Evolutionary conservation across 2,888 invertebrate genomes (phyloP), one percentile per base, ranked within the genome.

Genomic region (Flexamia atlantica): DNA sequence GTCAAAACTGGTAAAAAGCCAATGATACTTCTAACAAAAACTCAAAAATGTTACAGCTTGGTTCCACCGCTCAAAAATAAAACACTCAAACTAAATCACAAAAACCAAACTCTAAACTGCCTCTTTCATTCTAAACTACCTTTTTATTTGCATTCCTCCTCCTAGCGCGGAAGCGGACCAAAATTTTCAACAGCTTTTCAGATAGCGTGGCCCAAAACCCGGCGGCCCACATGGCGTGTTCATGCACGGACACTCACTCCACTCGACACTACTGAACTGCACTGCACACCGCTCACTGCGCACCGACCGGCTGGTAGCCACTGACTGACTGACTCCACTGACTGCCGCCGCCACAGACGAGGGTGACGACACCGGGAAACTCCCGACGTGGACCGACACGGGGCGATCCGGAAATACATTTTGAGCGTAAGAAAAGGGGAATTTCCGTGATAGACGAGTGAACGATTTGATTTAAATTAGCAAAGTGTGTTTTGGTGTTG

Each of bases 121-220:
- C n/a, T n/a, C n/a, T n/a, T n/a, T n/a, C n/a, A n/a, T n/a, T n/a
- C n/a, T n/a, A n/a, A n/a, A n/a, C n/a, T 64, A 64, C 64, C 64
- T 64, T 64, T 64, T 64, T 64, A 30, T 64, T 64, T 4, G 64
- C 12, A 64, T 64, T 64, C 64, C 64, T 28, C 28, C 64, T 64
- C 64, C 64, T 40, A 23, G 40, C 17, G 0, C 72, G 36, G 20
- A 72, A 36, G 2, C 72, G 72, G 72, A 42, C 72, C 72, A 72
- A 14, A 12, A 72, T 40, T 1, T 40, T 72, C 20, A 72, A 10
- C 20, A 72, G 14, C 40, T 72, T 72, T 9, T 72, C 72, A 0
- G 36, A 28, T 0, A 72, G 23, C 72, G 72, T 23, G 40, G 72
- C 72, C 72, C 72, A 72, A 23, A 72, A 72, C 40, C 72, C 72